Evolutionary conservation across 2,113 vertebrate species (phyloP), one percentile per base, ranked within the genome.

Genomic region (Oophaga pumilio): DNA sequence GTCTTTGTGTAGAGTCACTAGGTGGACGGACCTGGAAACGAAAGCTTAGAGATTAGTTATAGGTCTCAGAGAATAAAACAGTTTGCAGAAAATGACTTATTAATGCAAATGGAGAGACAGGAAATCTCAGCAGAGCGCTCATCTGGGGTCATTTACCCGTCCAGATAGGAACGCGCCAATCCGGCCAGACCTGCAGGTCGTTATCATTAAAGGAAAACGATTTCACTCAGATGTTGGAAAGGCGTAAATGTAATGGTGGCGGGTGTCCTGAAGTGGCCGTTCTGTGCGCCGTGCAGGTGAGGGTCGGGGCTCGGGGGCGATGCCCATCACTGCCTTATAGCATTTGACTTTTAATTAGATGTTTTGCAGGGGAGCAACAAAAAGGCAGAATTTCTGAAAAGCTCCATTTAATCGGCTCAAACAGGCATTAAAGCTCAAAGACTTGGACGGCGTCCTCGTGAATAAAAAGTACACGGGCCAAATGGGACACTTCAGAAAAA

Each of bases 401-500:
- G 28, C 69, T 73, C 43, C 69, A 73, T 73, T 73, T 18, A 73
- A 73, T 73, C 28, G 17, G 69, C 69, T 73, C 28, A 73, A 18
- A 73, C 69, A 49, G 15, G 12, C n/a, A 73, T 73, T 73, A 49
- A 73, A 49, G 28, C 69, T 73, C 69, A 13, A 4, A 49, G 69
- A 73, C 69, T 73, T 73, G 26, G 26, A 73, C 10, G 69, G 69
- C 69, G 69, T 18, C 33, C 69, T 33, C 17, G 12, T 20, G 69
- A 73, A 73, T 73, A 73, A 73, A 73, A 73, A 49, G 69, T 43
- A 73, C 69, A 73, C 69, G 18, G 69, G 69, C 69, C 69, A 73
- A 73, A 73, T 73, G 69, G 69, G 69, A 73, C 28, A 15, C 7
- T 73, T 73, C 20, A 73, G 69, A 10, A 71, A 73, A 20, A 33